Conservation (phyloP, 2,888 invertebrate genomes). For the Drosophila falleni region DNA sequence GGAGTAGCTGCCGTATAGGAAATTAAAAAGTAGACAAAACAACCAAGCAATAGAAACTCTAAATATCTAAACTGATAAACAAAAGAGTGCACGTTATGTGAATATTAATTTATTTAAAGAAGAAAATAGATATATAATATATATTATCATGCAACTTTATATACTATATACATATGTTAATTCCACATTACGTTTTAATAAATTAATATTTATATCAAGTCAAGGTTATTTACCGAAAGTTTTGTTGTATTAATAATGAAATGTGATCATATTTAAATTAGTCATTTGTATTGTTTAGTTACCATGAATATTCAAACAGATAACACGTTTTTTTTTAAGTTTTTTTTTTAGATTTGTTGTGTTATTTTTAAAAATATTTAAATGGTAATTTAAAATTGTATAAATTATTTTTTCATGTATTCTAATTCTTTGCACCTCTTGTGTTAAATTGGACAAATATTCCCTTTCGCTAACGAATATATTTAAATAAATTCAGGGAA, state of each 20-base stretch:
- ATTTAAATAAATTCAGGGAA: background rate
- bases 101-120: background rate
- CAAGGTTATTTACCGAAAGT: slow-evolving; percentile 2
- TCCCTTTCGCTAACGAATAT: background rate
- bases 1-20: background rate
- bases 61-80: background rate
- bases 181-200: background rate
- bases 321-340: background rate
- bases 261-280: slow-evolving; percentile 1
- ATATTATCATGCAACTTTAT: no score
- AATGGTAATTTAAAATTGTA: background rate
- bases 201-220: background rate
- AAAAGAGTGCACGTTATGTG: background rate
- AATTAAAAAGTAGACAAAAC: background rate
- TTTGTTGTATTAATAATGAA: background rate
- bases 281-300: background rate
- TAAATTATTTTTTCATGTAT: no score
- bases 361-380: background rate
- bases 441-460: background rate
- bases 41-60: background rate
- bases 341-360: background rate
- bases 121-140: background rate
- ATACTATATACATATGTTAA: no score
- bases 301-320: slow-evolving; percentile 3
- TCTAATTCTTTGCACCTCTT: no score